Conservation (phyloP, 1,140 invertebrate species). For the Melanaphis sacchari region DNA sequence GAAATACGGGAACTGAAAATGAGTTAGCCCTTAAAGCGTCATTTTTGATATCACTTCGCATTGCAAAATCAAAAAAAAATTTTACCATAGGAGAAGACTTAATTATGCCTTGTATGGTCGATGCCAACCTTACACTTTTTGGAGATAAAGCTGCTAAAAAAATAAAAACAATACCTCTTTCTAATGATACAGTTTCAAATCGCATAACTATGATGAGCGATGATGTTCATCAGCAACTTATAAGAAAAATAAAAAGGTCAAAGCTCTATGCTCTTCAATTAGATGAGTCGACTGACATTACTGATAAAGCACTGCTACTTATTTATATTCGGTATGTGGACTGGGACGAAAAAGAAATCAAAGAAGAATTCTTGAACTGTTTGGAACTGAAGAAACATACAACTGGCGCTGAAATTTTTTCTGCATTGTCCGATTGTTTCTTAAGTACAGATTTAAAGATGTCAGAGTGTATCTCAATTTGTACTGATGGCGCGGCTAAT, state of each 20-base stretch:
- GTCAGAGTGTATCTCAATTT: no score
- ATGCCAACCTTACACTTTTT: slow-evolving; percentile 37
- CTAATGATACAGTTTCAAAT: slow-evolving; percentile 45
- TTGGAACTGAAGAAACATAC: no score
- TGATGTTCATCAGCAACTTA: slow-evolving; percentile 41
- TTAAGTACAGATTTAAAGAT: no score
- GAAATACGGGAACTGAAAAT: slow-evolving; percentile 58
- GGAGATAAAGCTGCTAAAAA: slow-evolving; percentile 45
- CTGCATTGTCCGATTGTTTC: no score
- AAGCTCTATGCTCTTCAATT: no score
- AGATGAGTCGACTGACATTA: no score
- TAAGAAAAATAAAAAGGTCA: slow-evolving; percentile 28
- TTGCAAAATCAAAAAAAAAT: slow-evolving; percentile 53
- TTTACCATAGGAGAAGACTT: slow-evolving; percentile 50
- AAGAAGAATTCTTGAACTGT: no score
- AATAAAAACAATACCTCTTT: slow-evolving; percentile 45
- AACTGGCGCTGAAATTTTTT: no score
- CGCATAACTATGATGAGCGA: slow-evolving; percentile 41
- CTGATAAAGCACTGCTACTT: no score
- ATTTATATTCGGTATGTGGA: no score
- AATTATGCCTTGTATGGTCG: slow-evolving; percentile 50
- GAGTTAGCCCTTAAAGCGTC: slow-evolving; percentile 60
- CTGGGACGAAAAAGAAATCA: no score
- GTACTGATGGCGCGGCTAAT: no score
- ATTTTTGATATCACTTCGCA: slow-evolving; percentile 57